Base-by-base conservation (phyloP, 1,140 invertebrate genomes). In the Littorina saxatilis region DNA sequence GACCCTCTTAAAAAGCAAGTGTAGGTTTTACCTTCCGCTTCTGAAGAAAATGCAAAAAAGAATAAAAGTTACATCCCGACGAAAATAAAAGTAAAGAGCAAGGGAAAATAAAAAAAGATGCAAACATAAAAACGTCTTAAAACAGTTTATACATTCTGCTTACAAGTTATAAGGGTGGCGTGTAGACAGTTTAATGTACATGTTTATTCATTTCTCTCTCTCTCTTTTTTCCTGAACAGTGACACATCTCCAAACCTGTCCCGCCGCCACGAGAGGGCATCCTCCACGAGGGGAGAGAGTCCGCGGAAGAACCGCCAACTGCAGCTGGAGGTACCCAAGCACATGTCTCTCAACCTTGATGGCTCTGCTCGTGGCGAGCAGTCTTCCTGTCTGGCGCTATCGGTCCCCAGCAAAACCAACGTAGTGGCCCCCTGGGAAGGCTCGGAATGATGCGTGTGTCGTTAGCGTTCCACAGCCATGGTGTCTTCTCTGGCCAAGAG, bases 351-450 rank as follows among this genome's bases (percentile, higher is more conserved):
- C 73, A 39, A 84, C 47, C 50, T 85, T 37, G 35, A 79, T 74
- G 77, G 79, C 7, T 81, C 85, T 20, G 79, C 80, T 58, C 82
- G 82, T 63, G 72, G 63, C 1, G 89, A 88, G 3, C 75, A 52
- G 15, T 80, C 86, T 23, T 82, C 82, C 70, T 86, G 84, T 70
- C 75, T 86, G 70, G 87, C 83, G 77, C 76, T 88, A 29, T 78
- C 86, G 52, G 89, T 90, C 35, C 89, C 89, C 63, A 87, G 83
- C 52, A 90, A 90, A 82, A 84, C 85, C 40, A 90, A 90, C 73
- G 85, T 87, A 58, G 86, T 90, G 20, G 89, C 89, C 27, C 89
- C 89, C 1, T 89, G 87, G 87, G 88, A 87, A 79, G 86, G 85
- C 15, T 78, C 58, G 3, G 76, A 78, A n/a, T 78, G 76, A 78